Evolutionary conservation across 2,797 vertebrate species (phyloP).

Genomic region (Danio choprae): DNA sequence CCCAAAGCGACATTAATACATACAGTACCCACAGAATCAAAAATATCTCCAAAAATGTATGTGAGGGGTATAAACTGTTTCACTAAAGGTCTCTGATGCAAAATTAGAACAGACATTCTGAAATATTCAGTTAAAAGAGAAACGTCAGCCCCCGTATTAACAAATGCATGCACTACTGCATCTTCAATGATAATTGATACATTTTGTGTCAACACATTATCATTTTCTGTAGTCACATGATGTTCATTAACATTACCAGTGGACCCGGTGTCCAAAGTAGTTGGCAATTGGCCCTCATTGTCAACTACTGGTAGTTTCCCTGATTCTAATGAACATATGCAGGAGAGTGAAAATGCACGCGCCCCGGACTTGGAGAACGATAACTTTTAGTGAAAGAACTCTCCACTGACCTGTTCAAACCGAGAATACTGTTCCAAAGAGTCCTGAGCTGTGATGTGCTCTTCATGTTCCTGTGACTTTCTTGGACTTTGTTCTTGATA

Average conservation of each 20-base stretch:
- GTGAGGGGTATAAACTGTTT: not conserved
- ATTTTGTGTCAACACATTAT: not conserved
- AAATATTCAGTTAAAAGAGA: not conserved
- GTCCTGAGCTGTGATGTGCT: not conserved
- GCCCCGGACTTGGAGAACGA: not conserved
- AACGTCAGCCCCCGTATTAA: constrained; percentile 19
- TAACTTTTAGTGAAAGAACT: not conserved
- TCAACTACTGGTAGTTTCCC: constrained; percentile 10
- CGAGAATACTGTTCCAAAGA: not conserved
- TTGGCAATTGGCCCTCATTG: constrained; percentile 17
- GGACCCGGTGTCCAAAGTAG: not conserved
- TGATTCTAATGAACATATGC: not conserved
- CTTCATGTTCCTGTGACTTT: not conserved
- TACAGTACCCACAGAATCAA: constrained; percentile 3
- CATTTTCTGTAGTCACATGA: not conserved
- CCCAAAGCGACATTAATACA: not conserved
- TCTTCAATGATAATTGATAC: not conserved
- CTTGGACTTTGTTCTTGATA: not conserved
- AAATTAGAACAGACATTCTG: not conserved
- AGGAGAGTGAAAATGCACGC: not conserved
- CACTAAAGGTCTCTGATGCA: not conserved
- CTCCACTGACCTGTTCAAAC: not conserved
- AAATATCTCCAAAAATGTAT: constrained; percentile 1
- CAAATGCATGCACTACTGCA: not conserved
- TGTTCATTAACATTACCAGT: not conserved